phyloP scores from a whole-genome alignment of 2,888 invertebrate genomes.

The Ophonus ardosiacus region DNA sequence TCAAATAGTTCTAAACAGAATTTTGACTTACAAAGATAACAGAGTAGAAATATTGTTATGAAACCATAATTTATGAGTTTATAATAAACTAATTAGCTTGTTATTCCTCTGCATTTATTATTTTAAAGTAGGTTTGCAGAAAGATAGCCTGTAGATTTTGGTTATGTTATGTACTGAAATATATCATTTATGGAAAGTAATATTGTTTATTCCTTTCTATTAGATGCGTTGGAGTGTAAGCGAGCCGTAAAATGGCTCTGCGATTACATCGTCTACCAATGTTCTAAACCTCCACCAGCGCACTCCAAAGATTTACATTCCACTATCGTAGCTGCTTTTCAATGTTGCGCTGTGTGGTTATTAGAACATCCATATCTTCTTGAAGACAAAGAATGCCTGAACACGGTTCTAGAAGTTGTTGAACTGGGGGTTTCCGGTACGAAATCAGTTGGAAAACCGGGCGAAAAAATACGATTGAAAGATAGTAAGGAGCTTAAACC shows the following conservation, averaged over 20 bases:
- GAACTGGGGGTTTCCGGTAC: conserved; percentile 98
- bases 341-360: conserved; percentile 95
- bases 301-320: conserved; percentile 97
- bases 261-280: conserved; percentile 97
- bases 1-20: too few species aligned
- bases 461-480: conserved; percentile 94
- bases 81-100: too few species aligned
- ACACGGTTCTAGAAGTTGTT: conserved; percentile 96
- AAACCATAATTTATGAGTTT: too few species aligned
- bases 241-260: conserved; percentile 98
- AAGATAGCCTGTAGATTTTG: too few species aligned
- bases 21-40: too few species aligned
- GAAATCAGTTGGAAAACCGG: conserved; percentile 91
- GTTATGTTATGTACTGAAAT: too few species aligned
- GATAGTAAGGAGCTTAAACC: conserved; percentile 98
- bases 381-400: conserved; percentile 93
- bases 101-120: too few species aligned
- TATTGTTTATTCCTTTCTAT: neutral
- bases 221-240: conserved; percentile 93
- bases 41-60: too few species aligned
- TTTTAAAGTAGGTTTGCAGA: too few species aligned
- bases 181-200: too few species aligned
- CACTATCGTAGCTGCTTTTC: conserved; percentile 94
- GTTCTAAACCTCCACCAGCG: conserved; percentile 94
- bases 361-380: conserved; percentile 93